Percentiles rank a stretch among this genome's conserved stretches.
Conservation (phyloP, 1,140 invertebrate genomes). For the Apocrypta bakeri region DNA sequence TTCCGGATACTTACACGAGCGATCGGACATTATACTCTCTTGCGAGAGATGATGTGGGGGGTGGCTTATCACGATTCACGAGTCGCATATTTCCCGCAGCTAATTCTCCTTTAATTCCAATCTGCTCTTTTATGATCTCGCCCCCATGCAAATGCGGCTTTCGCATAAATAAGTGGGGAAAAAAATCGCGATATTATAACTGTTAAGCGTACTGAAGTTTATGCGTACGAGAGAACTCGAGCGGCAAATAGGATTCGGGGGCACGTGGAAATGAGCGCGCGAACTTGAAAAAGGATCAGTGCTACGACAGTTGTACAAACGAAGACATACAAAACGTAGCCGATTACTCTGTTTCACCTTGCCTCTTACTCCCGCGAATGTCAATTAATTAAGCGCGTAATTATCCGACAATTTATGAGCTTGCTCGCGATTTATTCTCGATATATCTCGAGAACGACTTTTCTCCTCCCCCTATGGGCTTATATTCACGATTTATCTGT, state of each 20-base stretch:
- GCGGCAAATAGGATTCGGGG: slow-evolving; percentile 36
- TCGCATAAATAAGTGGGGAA: background rate
- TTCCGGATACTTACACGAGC: slow-evolving; percentile 2
- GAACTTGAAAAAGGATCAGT: slow-evolving; percentile 41
- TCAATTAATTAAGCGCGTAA: slow-evolving; percentile 43
- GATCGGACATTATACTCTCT: background rate
- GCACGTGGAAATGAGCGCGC: background rate
- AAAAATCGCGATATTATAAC: too few relatives aligned
- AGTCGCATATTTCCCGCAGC: slow-evolving; percentile 34
- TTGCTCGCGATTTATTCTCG: background rate
- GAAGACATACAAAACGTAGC: slow-evolving; percentile 40
- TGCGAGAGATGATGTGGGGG: background rate
- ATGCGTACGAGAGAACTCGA: background rate
- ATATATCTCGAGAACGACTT: background rate
- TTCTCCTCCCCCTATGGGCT: background rate
- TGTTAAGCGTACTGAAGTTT: too few relatives aligned
- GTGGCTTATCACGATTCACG: slow-evolving; percentile 47
- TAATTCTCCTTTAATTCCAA: slow-evolving; percentile 31
- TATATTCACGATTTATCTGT: slow-evolving; percentile 23
- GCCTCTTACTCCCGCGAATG: background rate
- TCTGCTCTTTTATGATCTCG: background rate
- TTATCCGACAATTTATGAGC: slow-evolving; percentile 34
- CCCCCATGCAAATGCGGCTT: background rate
- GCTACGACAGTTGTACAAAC: background rate
- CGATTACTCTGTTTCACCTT: slow-evolving; percentile 22